These are phyloP conservation scores for Triplophysa rosa DNA, from an alignment of 2,113 vertebrate genomes.

Conservation along the genomic window DNA sequence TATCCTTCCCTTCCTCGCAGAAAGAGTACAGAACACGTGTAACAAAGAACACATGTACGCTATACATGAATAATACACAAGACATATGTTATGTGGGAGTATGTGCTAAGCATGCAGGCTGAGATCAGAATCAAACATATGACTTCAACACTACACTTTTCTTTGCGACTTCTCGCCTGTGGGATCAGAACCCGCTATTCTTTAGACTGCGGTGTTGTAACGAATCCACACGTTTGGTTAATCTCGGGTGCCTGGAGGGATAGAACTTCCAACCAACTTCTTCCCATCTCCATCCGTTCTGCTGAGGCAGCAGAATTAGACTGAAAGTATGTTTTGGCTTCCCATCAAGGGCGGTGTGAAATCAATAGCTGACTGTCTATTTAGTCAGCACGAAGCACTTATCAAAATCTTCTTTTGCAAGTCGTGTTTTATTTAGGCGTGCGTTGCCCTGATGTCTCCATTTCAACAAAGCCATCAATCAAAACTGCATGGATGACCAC, in stretches of 20 bases:
- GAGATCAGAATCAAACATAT: conserved; percentile 19
- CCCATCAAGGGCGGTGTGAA: conserved; percentile 50
- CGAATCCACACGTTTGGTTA: neutral
- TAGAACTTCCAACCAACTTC: neutral
- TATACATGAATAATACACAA: conserved; percentile 18
- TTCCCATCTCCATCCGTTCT: conserved; percentile 10
- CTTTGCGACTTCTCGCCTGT: neutral
- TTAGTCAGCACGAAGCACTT: conserved; percentile 52
- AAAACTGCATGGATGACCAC: conserved; percentile 62
- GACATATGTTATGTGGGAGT: conserved; percentile 40
- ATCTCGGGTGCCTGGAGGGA: neutral
- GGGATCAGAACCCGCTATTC: neutral
- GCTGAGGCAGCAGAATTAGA: conserved; percentile 52
- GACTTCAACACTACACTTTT: neutral
- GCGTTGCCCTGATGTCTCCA: conserved; percentile 64
- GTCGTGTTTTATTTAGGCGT: conserved; percentile 68
- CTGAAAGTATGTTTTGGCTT: conserved; percentile 60
- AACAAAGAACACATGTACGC: neutral
- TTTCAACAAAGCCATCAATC: conserved; percentile 65
- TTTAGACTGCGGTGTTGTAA: neutral
- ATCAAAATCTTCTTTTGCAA: conserved; percentile 59
- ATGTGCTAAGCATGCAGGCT: conserved; percentile 26
- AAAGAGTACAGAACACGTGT: neutral
- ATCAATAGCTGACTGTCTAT: conserved; percentile 69
- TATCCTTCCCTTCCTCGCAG: neutral